Base-by-base conservation (phyloP, 2,797 vertebrate genomes). In the Geotrypetes seraphini region DNA sequence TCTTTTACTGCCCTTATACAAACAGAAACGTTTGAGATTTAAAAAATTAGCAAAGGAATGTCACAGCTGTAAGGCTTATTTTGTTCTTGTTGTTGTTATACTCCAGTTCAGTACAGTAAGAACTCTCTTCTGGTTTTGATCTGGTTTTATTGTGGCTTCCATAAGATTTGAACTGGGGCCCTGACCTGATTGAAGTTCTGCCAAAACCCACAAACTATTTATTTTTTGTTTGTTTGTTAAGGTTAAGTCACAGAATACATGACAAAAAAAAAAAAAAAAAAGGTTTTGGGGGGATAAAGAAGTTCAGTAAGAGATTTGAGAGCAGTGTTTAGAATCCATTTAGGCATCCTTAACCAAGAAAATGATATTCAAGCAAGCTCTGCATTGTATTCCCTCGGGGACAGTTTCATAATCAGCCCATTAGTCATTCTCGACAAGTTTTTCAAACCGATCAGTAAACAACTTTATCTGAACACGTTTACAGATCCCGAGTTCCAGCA, bases 181-280 rank as follows among this genome's bases (percentile, higher is more conserved):
- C n/a, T 7, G 22, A 12, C 9, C 8, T 4, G 17, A 16, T 21
- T n/a, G 14, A 15, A 12, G 13, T 2, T 5, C n/a, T n/a, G n/a
- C n/a, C 5, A 1, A 3, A 1, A 13, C 4, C 5, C 10, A 9
- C 15, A 9, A 17, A 40, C 24, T 42, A 46, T 33, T 24, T 42
- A 46, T 33, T 38, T 43, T 37, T n/a, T n/a, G n/a, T n/a, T n/a
- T n/a, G n/a, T 21, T 36, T 25, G 33, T 40, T 58, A 40, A 36
- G 22, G 39, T 41, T 45, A 57, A 58, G 40, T 55, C 53, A 60
- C n/a, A n/a, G n/a, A n/a, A n/a, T n/a, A n/a, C n/a, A n/a, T n/a
- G n/a, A n/a, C n/a, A n/a, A n/a, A n/a, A n/a, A n/a, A n/a, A n/a
- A n/a, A n/a, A n/a, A n/a, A n/a, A n/a, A n/a, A n/a, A n/a, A n/a